Evolutionary conservation across 2,797 vertebrate genomes (phyloP).

Genomic region (Hoplostethus mediterraneus): DNA sequence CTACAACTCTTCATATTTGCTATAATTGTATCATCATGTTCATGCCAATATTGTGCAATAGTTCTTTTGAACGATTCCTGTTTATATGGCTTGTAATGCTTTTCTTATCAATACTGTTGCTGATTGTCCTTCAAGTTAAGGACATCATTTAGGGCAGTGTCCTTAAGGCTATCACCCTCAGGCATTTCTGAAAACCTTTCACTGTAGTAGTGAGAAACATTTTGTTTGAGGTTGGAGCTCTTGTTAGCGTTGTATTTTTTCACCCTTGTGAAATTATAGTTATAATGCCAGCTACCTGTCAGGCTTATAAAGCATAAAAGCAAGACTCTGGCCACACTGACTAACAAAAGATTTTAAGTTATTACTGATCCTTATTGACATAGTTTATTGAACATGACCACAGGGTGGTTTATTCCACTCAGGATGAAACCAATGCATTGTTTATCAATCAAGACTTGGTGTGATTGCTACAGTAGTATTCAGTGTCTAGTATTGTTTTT

Average conservation of each 20-base stretch:
- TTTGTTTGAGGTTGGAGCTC: neutral
- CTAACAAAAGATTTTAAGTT: too few species aligned
- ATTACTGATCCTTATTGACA: neutral
- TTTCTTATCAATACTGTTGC: slow-evolving; percentile 5
- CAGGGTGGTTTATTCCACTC: neutral
- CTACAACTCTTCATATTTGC: slow-evolving; percentile 1
- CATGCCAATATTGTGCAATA: slow-evolving; percentile 3
- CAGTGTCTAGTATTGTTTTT: neutral
- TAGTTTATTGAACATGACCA: neutral
- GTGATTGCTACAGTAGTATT: neutral
- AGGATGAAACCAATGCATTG: neutral
- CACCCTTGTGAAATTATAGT: neutral
- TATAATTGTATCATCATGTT: neutral
- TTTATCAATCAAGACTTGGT: slow-evolving; percentile 2
- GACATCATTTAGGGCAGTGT: neutral
- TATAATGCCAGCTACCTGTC: neutral
- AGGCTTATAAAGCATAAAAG: too few species aligned
- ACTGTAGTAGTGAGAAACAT: neutral
- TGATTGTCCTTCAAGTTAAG: slow-evolving; percentile 1
- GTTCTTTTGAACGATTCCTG: neutral
- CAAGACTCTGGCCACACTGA: too few species aligned
- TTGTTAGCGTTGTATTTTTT: neutral
- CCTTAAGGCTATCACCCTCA: neutral
- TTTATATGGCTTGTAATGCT: neutral
- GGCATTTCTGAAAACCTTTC: neutral